Conservation (phyloP, 2,113 vertebrate species). For the Scartelaos histophorus region DNA sequence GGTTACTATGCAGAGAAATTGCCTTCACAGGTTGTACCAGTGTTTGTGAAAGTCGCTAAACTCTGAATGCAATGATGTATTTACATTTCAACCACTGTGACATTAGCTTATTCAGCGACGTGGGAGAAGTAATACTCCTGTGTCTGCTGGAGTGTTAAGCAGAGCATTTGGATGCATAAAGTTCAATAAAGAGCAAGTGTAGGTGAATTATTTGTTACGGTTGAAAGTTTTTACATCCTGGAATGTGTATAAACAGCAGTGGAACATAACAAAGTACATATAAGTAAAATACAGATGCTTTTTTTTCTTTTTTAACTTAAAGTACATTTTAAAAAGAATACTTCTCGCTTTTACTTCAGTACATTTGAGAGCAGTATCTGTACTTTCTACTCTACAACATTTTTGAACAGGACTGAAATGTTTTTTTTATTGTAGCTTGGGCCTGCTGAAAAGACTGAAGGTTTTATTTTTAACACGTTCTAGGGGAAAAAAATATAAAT, state of each 20-base stretch:
- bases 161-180: conserved; percentile 61
- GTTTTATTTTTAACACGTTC: too few species aligned
- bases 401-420: too few species aligned
- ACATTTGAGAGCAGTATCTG: too few species aligned
- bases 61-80: conserved; percentile 62
- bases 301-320: too few species aligned
- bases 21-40: conserved; percentile 47
- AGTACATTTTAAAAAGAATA: too few species aligned
- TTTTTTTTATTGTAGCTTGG: too few species aligned
- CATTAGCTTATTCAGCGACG: conserved; percentile 66
- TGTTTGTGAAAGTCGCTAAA: conserved; percentile 64
- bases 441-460: too few species aligned
- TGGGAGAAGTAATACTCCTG: conserved; percentile 60
- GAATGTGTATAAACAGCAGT: background rate
- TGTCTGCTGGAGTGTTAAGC: conserved; percentile 68
- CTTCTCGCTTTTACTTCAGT: too few species aligned
- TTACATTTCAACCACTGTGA: conserved; percentile 64
- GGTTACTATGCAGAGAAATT: conserved; percentile 48
- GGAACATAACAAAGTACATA: too few species aligned
- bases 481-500: too few species aligned
- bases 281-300: too few species aligned
- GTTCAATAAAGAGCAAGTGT: conserved; percentile 49
- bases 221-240: conserved; percentile 6
- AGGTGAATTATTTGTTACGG: conserved; percentile 51
- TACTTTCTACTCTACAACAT: too few species aligned